A percentile compares a stretch with the other conserved stretches of the same genome.
phyloP scores from a whole-genome alignment of 2,797 vertebrate genomes.

The Botia almorhae region DNA sequence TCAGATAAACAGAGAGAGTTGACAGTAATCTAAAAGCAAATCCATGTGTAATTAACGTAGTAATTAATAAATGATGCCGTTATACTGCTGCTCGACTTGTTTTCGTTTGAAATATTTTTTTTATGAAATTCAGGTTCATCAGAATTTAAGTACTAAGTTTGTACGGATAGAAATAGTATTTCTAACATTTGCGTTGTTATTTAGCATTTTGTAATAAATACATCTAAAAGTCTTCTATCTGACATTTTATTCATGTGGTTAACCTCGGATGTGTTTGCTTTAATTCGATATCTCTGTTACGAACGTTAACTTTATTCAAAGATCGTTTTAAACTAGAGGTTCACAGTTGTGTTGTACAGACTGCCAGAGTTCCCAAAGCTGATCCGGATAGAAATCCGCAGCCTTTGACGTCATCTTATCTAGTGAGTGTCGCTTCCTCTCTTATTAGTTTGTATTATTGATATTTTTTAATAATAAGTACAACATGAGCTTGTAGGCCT shows the following conservation, averaged over 20 bases:
- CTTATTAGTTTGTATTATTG: slow-evolving; percentile 59
- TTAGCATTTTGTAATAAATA: neutral
- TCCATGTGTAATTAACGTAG: neutral
- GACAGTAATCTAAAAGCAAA: neutral
- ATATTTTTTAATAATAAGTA: too few species aligned
- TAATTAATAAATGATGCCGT: neutral
- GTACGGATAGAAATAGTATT: slow-evolving; percentile 59
- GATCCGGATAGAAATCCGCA: slow-evolving; percentile 1
- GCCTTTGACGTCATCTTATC: slow-evolving; percentile 79
- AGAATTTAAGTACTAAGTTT: slow-evolving; percentile 66
- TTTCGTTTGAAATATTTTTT: slow-evolving; percentile 75
- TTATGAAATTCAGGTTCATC: slow-evolving; percentile 73
- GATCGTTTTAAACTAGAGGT: slow-evolving; percentile 5
- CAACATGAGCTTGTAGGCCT: neutral
- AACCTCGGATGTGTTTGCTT: slow-evolving; percentile 2
- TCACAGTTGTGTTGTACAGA: neutral
- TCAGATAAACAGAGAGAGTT: slow-evolving; percentile 5
- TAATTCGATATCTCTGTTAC: slow-evolving; percentile 28
- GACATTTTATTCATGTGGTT: neutral
- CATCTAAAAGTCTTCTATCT: neutral
- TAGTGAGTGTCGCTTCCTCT: slow-evolving; percentile 96
- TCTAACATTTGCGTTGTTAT: slow-evolving; percentile 44
- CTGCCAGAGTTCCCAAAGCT: slow-evolving; percentile 20
- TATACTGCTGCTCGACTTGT: neutral
- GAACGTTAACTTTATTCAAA: slow-evolving; percentile 6